A percentile compares a stretch with the other conserved stretches of the same genome.
Evolutionary conservation across 2,888 invertebrate genomes (phyloP).

Genomic region (Apotomis capreana): DNA sequence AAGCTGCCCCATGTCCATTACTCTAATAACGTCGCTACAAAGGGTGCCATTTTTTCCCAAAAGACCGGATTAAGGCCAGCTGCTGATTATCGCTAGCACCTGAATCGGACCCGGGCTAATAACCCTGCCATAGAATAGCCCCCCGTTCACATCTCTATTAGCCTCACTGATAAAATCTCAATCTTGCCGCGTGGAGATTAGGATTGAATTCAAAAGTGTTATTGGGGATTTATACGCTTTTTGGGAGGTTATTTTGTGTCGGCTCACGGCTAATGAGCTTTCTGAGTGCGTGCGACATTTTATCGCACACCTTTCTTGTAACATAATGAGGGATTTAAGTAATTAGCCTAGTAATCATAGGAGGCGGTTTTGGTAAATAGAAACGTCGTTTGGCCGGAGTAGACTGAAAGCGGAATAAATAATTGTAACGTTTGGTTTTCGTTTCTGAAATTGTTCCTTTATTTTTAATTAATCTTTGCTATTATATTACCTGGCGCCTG

Average conservation of each 20-base stretch:
- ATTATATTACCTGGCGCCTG: no score
- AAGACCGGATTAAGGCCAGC: constrained; percentile 17
- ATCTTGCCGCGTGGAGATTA: background rate
- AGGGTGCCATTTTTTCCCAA: constrained; percentile 7
- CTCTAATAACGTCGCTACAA: constrained; percentile 2
- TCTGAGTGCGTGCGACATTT: constrained; percentile 9
- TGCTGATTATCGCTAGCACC: constrained; percentile 19
- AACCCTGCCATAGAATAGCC: background rate
- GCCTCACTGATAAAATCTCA: background rate
- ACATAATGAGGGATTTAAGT: constrained; percentile 13
- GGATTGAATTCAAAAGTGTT: background rate
- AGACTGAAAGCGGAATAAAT: background rate
- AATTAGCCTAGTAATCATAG: constrained; percentile 7
- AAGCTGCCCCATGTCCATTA: background rate
- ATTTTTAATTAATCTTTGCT: no score
- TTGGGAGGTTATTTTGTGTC: background rate
- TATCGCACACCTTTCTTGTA: constrained; percentile 9
- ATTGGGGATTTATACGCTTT: background rate
- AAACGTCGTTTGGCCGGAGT: background rate
- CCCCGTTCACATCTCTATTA: background rate
- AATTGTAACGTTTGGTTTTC: background rate
- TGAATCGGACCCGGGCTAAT: constrained; percentile 18
- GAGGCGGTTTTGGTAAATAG: background rate
- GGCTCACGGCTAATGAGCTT: constrained; percentile 5
- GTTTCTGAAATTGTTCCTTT: no score